Conservation (phyloP, 2,888 invertebrate species). For the Leptopilina drosophilae region DNA sequence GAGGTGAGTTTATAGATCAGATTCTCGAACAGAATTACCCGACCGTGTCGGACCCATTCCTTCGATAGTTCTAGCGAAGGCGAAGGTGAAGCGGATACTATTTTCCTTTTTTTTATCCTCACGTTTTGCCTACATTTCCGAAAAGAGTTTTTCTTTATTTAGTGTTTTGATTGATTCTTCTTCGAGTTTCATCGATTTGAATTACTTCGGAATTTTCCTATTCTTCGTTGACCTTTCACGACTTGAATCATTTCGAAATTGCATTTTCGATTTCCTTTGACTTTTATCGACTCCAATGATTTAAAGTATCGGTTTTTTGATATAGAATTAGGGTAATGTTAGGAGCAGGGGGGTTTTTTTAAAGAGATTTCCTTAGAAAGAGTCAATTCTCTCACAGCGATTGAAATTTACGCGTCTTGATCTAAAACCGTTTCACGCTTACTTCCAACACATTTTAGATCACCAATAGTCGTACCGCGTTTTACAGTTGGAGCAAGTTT, state of each 20-base stretch:
- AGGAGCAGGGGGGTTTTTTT: too few species aligned
- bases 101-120: neutral
- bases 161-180: too few species aligned
- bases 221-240: too few species aligned
- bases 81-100: conserved; percentile 32
- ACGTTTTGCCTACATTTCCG: conserved; percentile 43
- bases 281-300: too few species aligned
- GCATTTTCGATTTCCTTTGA: too few species aligned
- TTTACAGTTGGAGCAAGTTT: conserved; percentile 37
- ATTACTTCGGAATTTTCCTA: too few species aligned
- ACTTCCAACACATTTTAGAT: conserved; percentile 51
- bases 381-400: conserved; percentile 51
- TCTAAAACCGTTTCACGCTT: conserved; percentile 59
- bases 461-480: conserved; percentile 36
- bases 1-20: conserved; percentile 37
- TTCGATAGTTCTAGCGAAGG: conserved; percentile 31
- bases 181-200: too few species aligned
- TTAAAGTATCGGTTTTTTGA: conserved; percentile 3
- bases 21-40: conserved; percentile 30
- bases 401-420: conserved; percentile 63
- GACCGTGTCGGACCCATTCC: conserved; percentile 28
- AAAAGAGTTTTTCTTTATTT: too few species aligned
- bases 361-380: too few species aligned
- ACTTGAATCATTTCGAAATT: too few species aligned
- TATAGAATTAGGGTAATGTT: too few species aligned